Evolutionary conservation across 1,140 invertebrate species (phyloP).

Genomic region (Camponotus vicinus): DNA sequence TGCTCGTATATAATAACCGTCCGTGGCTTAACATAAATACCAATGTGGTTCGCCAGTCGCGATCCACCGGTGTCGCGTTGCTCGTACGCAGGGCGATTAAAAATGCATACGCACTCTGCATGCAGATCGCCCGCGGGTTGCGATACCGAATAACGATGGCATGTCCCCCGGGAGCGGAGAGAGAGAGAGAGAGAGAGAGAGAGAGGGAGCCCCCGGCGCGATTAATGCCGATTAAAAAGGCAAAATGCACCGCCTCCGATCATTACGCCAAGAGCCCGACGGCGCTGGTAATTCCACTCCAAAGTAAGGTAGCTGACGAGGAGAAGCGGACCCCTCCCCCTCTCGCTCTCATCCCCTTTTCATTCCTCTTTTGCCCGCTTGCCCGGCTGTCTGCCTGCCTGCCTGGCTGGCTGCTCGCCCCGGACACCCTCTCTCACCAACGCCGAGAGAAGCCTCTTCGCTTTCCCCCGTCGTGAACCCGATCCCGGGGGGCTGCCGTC

Average conservation of each 20-base stretch:
- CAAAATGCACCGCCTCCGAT: slow-evolving; percentile 77
- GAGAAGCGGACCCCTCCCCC: slow-evolving; percentile 63
- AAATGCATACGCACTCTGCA: slow-evolving; percentile 64
- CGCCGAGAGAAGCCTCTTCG: slow-evolving; percentile 4
- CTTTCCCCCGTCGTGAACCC: slow-evolving; percentile 9
- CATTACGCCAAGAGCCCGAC: slow-evolving; percentile 71
- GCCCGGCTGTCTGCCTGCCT: slow-evolving; percentile 54
- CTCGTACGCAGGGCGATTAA: slow-evolving; percentile 44
- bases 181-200: too few species aligned
- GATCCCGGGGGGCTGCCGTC: slow-evolving; percentile 62
- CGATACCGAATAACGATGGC: slow-evolving; percentile 63
- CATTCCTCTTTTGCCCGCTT: slow-evolving; percentile 56
- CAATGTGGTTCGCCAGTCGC: slow-evolving; percentile 3
- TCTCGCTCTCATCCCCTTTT: slow-evolving; percentile 53
- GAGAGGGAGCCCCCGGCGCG: slow-evolving; percentile 72
- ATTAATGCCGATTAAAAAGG: slow-evolving; percentile 84
- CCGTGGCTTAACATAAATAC: slow-evolving; percentile 32
- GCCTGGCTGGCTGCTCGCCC: slow-evolving; percentile 59
- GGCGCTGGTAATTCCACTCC: slow-evolving; percentile 76
- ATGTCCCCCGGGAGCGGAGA: slow-evolving; percentile 44
- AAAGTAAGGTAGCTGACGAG: slow-evolving; percentile 81
- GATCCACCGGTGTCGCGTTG: slow-evolving; percentile 37
- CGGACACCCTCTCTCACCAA: slow-evolving; percentile 14
- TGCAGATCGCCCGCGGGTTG: slow-evolving; percentile 63
- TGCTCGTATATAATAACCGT: slow-evolving; percentile 45